A percentile compares a stretch with the other conserved stretches of the same genome.
Conservation (phyloP, 2,113 vertebrate species). For the Megaceryle maxima region DNA sequence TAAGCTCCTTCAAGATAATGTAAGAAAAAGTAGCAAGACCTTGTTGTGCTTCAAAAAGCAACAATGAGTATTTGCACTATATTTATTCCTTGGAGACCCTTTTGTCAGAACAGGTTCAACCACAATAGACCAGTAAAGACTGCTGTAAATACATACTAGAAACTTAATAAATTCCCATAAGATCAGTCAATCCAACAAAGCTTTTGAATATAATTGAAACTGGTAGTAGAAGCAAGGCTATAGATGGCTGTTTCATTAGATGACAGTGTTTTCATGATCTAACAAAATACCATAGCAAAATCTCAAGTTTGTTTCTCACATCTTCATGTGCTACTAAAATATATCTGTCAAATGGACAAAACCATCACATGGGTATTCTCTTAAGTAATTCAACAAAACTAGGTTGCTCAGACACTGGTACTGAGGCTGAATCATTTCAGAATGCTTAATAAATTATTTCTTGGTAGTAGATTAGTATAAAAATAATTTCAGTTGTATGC, state of each 20-base stretch:
- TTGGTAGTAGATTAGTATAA: not conserved
- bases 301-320: not conserved
- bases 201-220: not conserved
- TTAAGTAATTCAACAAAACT: not conserved
- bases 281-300: not conserved
- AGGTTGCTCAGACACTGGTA: not conserved
- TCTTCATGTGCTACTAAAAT: not conserved
- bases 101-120: not conserved
- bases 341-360: not conserved
- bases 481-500: not conserved
- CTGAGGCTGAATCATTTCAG: not conserved
- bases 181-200: not conserved
- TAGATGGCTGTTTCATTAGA: not conserved
- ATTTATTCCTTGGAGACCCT: not conserved
- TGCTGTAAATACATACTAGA: not conserved
- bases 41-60: not conserved
- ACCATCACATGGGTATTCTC: not conserved
- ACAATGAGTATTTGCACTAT: not conserved
- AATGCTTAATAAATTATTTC: not conserved
- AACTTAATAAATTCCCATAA: not conserved
- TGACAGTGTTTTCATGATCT: not conserved
- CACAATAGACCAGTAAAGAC: not conserved
- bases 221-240: not conserved
- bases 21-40: not conserved
- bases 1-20: not conserved